Base-by-base conservation (phyloP, 2,888 invertebrate genomes). In the Cephus rjabovi region DNA sequence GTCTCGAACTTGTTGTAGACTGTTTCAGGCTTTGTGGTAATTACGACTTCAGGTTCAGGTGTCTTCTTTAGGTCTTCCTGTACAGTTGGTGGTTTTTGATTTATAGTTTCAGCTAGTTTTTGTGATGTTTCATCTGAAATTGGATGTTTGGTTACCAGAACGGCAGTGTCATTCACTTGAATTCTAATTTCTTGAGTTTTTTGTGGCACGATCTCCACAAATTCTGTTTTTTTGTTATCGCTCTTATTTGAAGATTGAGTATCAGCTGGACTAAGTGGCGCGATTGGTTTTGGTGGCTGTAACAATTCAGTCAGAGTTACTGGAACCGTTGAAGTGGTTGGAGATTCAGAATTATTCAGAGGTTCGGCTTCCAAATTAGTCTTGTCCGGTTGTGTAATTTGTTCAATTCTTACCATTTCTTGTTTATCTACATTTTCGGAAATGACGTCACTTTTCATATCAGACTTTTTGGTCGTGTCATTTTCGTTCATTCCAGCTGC, bases 151-250 rank as follows among this genome's bases (percentile, higher is more conserved):
- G 83, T 82, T 30, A 83, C 82, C 69, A 80, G 75, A 69, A 85
- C 83, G 15, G 85, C 84, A 4, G 84, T 84, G 69, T 85, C 83
- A 70, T 84, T 84, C 3, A 85, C 82, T 81, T 77, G 83, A 75
- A 85, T 83, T 23, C 83, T 80, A 12, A 83, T 34, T 78, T 84
- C 81, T 78, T 84, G 79, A 31, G 76, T 78, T 40, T 78, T 74
- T 4, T 31, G 37, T 11, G 74, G 77, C 34, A 34, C 77, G 12
- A 75, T 56, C 12, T 69, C 75, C 23, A 71, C 34, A 12, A 40
- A 33, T 12, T 71, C 70, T 35, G 75, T 34, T 34, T 77, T 40
- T 12, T 71, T 31, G 33, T 12, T 15, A 23, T 71, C 71, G 31
- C 12, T 34, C 71, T 12, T 11, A 15, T 71, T 71, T 23, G 71